phyloP scores from a whole-genome alignment of 1,140 invertebrate genomes.

The Trachelipus rathkii region DNA sequence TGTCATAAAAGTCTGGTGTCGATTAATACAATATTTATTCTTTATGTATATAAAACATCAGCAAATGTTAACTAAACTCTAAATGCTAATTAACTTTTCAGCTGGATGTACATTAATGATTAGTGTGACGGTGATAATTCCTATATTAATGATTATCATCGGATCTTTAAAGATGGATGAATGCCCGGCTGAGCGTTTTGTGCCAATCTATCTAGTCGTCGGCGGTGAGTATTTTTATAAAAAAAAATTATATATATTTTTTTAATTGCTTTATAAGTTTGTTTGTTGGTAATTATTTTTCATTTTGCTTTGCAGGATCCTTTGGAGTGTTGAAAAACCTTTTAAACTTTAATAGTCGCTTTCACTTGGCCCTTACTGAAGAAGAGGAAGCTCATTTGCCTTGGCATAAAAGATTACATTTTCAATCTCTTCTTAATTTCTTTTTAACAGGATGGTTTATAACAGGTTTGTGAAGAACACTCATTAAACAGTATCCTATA shows the following conservation, averaged over 20 bases:
- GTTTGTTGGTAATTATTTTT: not conserved
- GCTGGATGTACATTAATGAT: constrained; percentile 63
- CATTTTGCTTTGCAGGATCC: constrained; percentile 33
- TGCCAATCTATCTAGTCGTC: constrained; percentile 66
- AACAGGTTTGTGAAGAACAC: constrained; percentile 53
- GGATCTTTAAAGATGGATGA: constrained; percentile 62
- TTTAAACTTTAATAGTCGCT: constrained; percentile 56
- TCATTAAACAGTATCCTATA: constrained; percentile 3
- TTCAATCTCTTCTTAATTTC: constrained; percentile 54
- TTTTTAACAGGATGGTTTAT: constrained; percentile 66
- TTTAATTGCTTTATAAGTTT: constrained; percentile 19
- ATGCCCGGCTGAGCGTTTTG: constrained; percentile 63
- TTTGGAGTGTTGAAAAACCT: constrained; percentile 63
- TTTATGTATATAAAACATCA: no score
- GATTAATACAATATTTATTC: no score
- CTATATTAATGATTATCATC: constrained; percentile 63
- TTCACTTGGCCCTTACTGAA: constrained; percentile 55
- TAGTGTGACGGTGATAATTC: constrained; percentile 60
- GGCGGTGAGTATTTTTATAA: constrained; percentile 55
- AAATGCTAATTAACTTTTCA: constrained; percentile 48
- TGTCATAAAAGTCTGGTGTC: no score
- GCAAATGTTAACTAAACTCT: no score
- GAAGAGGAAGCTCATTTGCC: constrained; percentile 56
- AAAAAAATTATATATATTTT: not conserved
- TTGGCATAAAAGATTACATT: constrained; percentile 59